Percentiles rank a stretch among this genome's conserved stretches.
phyloP scores from a whole-genome alignment of 2,888 invertebrate genomes.

The Poecilus cupreus region DNA sequence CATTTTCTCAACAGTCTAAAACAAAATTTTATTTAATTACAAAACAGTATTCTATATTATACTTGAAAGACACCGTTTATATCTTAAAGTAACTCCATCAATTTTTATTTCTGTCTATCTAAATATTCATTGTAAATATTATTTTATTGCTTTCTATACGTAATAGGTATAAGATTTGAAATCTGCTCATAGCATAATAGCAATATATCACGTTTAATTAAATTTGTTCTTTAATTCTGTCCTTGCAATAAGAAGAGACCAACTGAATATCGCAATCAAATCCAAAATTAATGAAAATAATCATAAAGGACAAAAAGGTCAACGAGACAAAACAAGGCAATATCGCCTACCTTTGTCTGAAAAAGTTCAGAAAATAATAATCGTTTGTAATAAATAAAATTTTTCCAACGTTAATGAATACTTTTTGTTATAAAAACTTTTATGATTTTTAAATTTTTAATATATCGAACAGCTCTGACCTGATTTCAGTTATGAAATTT shows the following conservation, averaged over 20 bases:
- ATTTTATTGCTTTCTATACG: too few species aligned
- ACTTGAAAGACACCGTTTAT: too few species aligned
- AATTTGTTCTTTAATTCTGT: not conserved
- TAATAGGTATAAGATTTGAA: too few species aligned
- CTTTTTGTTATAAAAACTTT: too few species aligned
- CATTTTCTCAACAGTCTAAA: constrained; percentile 81
- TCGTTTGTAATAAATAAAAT: not conserved
- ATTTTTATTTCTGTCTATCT: too few species aligned
- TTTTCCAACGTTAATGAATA: not conserved
- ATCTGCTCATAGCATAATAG: not conserved
- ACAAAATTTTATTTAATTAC: not conserved
- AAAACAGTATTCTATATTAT: not conserved
- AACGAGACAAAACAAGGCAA: not conserved
- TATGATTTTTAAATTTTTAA: not conserved
- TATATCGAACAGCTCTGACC: too few species aligned
- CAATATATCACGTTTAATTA: not conserved
- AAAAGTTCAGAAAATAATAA: not conserved
- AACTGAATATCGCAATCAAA: not conserved
- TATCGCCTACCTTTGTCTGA: not conserved
- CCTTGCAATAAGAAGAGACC: not conserved
- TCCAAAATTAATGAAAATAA: not conserved
- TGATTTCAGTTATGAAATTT: not conserved
- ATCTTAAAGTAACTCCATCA: too few species aligned
- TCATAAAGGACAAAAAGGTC: too few species aligned
- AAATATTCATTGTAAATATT: too few species aligned